Conservation (phyloP, 2,888 invertebrate genomes). For the Cephonodes hylas region DNA sequence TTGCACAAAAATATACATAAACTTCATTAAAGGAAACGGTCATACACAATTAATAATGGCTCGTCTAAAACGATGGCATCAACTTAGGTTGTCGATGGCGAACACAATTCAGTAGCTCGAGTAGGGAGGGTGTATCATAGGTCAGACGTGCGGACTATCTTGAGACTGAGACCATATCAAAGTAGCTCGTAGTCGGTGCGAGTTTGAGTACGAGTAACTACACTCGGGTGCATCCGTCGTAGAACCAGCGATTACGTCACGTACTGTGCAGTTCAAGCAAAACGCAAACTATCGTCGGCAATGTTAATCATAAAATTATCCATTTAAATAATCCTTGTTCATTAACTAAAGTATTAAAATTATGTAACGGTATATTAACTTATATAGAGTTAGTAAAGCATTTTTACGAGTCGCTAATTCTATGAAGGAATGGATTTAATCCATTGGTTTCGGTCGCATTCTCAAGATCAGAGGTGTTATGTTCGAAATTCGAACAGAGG, state of each 20-base stretch:
- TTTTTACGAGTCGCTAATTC: constrained; percentile 77
- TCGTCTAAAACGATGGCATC: neutral
- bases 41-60: neutral
- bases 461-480: constrained; percentile 73
- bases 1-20: constrained; percentile 10
- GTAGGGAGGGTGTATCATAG: constrained; percentile 77
- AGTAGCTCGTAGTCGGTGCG: constrained; percentile 43
- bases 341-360: constrained; percentile 58
- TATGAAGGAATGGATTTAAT: constrained; percentile 70
- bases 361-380: constrained; percentile 60
- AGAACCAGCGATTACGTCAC: constrained; percentile 71
- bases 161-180: constrained; percentile 81
- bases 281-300: constrained; percentile 45
- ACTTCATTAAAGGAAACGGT: constrained; percentile 2
- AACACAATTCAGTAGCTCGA: constrained; percentile 73
- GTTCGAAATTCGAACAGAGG: constrained; percentile 51
- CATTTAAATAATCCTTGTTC: constrained; percentile 66
- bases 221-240: constrained; percentile 68
- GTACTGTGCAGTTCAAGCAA: constrained; percentile 36
- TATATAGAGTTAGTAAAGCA: constrained; percentile 60
- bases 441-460: constrained; percentile 72
- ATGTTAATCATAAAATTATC: constrained; percentile 45
- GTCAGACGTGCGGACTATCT: constrained; percentile 76
- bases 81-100: constrained; percentile 46
- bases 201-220: constrained; percentile 20